Evolutionary conservation across 2,113 vertebrate species (phyloP).

Genomic region (Cyprinodon tularosa): DNA sequence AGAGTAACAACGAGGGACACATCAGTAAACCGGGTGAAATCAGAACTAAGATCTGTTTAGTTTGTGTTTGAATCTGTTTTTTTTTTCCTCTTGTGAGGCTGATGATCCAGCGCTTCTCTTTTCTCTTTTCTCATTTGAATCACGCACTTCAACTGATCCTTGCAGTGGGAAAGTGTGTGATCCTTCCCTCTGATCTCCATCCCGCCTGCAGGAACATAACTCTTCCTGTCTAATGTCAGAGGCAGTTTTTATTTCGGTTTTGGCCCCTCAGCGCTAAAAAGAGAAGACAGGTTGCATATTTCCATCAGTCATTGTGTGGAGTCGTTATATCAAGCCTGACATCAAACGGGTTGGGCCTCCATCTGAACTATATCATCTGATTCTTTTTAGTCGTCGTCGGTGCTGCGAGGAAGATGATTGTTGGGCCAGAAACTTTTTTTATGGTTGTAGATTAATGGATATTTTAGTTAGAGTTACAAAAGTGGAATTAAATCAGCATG

Average conservation of each 20-base stretch:
- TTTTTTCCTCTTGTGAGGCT: neutral
- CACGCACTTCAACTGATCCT: slow-evolving; percentile 35
- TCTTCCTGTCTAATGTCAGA: slow-evolving; percentile 53
- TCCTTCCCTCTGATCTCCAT: slow-evolving; percentile 40
- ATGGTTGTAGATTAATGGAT: slow-evolving; percentile 6
- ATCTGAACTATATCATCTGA: slow-evolving; percentile 39
- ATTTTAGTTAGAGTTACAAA: slow-evolving; percentile 28
- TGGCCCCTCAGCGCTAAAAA: slow-evolving; percentile 41
- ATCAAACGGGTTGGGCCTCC: slow-evolving; percentile 47
- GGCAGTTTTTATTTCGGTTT: slow-evolving; percentile 54
- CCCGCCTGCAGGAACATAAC: slow-evolving; percentile 44
- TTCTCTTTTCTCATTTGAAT: slow-evolving; percentile 31
- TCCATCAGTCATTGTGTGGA: slow-evolving; percentile 52
- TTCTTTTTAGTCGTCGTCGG: slow-evolving; percentile 18
- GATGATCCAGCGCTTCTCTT: slow-evolving; percentile 52
- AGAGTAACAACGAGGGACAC: slow-evolving; percentile 26
- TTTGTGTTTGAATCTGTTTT: neutral
- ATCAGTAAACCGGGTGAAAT: slow-evolving; percentile 38
- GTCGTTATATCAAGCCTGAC: slow-evolving; percentile 53
- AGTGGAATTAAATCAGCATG: slow-evolving; percentile 31
- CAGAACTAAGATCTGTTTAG: slow-evolving; percentile 27
- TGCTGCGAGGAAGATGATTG: slow-evolving; percentile 32
- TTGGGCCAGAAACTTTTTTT: slow-evolving; percentile 13
- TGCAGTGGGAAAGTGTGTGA: slow-evolving; percentile 23
- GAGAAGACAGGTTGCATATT: slow-evolving; percentile 53